phyloP scores from a whole-genome alignment of 2,797 vertebrate genomes.

The Champsocephalus gunnari region DNA sequence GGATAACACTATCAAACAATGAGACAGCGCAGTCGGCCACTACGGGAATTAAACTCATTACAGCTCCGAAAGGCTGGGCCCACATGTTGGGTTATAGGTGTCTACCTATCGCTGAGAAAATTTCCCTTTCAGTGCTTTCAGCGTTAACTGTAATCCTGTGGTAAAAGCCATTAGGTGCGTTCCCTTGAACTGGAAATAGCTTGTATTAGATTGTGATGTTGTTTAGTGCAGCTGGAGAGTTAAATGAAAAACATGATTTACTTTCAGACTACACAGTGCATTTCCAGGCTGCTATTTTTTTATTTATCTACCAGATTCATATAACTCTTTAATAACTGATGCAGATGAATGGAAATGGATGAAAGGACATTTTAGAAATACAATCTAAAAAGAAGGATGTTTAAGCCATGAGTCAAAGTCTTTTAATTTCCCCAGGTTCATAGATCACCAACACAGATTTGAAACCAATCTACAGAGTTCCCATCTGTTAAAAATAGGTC shows the following conservation, averaged over 20 bases:
- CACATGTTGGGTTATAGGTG: slow-evolving; percentile 54
- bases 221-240: slow-evolving; percentile 27
- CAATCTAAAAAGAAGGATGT: slow-evolving; percentile 16
- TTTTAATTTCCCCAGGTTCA: slow-evolving; percentile 61
- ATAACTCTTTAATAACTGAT: slow-evolving; percentile 36
- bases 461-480: slow-evolving; percentile 53
- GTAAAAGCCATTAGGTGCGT: slow-evolving; percentile 31
- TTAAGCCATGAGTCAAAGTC: slow-evolving; percentile 36
- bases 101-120: slow-evolving; percentile 70
- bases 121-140: slow-evolving; percentile 45
- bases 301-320: slow-evolving; percentile 35
- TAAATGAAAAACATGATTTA: slow-evolving; percentile 33
- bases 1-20: slow-evolving; percentile 75
- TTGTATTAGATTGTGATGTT: slow-evolving; percentile 41
- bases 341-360: slow-evolving; percentile 39
- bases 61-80: slow-evolving; percentile 47
- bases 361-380: slow-evolving; percentile 21
- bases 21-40: slow-evolving; percentile 58
- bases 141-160: slow-evolving; percentile 48
- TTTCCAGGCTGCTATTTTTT: slow-evolving; percentile 18
- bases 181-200: slow-evolving; percentile 35
- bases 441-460: slow-evolving; percentile 63
- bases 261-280: background rate
- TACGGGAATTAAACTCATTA: slow-evolving; percentile 75
- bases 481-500: slow-evolving; percentile 57